phyloP scores from a whole-genome alignment of 1,140 invertebrate species.

The Ostrea edulis region DNA sequence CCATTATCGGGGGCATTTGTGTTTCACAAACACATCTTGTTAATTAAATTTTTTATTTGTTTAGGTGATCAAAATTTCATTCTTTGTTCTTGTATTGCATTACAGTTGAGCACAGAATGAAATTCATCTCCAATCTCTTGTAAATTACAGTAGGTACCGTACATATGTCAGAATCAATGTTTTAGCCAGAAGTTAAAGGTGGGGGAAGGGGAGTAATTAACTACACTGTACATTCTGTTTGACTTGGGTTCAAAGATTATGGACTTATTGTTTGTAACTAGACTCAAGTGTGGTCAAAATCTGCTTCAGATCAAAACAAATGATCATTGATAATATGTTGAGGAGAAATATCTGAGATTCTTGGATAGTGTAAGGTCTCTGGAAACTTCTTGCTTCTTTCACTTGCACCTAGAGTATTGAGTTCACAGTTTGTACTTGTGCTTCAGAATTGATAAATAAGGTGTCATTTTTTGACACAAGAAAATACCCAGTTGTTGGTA shows the following conservation, averaged over 20 bases:
- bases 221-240: too few relatives aligned
- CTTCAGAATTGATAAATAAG: slow-evolving; percentile 29
- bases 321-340: not conserved
- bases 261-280: not conserved
- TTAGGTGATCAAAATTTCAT: too few relatives aligned
- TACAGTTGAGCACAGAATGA: too few relatives aligned
- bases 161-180: not conserved
- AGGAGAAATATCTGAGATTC: slow-evolving; percentile 1
- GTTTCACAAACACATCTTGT: too few relatives aligned
- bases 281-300: slow-evolving; percentile 1
- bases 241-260: not conserved
- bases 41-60: too few relatives aligned
- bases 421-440: not conserved
- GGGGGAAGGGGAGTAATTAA: too few relatives aligned
- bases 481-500: slow-evolving; percentile 26
- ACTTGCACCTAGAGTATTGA: not conserved
- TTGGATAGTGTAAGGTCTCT: not conserved
- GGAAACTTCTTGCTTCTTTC: slow-evolving; percentile 19
- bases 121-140: too few relatives aligned
- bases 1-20: too few relatives aligned
- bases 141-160: too few relatives aligned
- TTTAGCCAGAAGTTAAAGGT: not conserved
- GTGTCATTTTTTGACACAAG: not conserved
- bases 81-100: too few relatives aligned
- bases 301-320: slow-evolving; percentile 11